Conservation (phyloP, 2,113 vertebrate species). For the zebrafish (Danio rerio) region DNA sequence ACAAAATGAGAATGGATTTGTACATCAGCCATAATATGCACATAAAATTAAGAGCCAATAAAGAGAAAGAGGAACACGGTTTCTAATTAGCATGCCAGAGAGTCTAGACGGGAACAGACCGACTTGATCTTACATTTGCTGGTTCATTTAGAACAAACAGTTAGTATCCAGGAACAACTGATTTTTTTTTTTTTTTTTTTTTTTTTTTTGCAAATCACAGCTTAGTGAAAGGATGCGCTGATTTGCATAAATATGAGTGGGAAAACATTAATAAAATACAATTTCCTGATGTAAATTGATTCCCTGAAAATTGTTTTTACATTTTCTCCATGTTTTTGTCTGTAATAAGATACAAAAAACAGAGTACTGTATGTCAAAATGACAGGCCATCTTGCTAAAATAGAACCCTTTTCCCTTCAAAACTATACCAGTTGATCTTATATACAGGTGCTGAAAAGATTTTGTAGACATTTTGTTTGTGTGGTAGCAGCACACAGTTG, state of each 20-base stretch:
- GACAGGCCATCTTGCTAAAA: no score
- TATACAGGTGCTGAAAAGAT: no score
- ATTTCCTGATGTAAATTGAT: not conserved
- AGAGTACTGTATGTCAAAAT: not conserved
- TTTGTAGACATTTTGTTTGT: no score
- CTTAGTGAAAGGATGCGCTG: not conserved
- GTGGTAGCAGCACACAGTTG: no score
- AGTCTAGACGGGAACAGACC: not conserved
- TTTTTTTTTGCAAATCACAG: not conserved
- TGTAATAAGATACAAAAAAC: not conserved
- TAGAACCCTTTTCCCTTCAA: no score
- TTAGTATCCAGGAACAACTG: conserved; percentile 7
- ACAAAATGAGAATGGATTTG: conserved; percentile 43
- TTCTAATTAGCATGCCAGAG: conserved; percentile 40
- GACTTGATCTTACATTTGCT: not conserved
- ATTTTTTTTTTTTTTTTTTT: not conserved
- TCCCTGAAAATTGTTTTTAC: not conserved
- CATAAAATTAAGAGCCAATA: conserved; percentile 48
- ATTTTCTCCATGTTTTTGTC: not conserved
- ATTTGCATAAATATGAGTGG: not conserved
- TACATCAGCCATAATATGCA: not conserved
- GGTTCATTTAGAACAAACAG: conserved; percentile 28
- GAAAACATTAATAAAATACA: not conserved
- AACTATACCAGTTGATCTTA: no score
- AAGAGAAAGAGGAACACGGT: conserved; percentile 5